Evolutionary conservation across 1,140 invertebrate species (phyloP).

Genomic region (Drosophila nigrodunni): DNA sequence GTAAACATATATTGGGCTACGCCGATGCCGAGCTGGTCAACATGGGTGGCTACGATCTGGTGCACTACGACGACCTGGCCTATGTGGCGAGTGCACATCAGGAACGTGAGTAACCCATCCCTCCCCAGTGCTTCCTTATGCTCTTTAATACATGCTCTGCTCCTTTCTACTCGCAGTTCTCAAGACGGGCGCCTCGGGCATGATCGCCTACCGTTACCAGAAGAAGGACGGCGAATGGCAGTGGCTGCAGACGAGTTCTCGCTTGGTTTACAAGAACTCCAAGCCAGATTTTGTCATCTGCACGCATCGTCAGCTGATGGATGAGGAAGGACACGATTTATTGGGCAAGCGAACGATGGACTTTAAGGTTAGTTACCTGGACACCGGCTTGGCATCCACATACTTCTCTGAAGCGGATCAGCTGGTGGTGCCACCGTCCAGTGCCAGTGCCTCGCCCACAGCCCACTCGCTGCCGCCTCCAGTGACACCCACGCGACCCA

Average conservation of each 20-base stretch:
- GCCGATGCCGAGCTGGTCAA: slow-evolving; percentile 95
- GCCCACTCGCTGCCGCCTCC: slow-evolving; percentile 85
- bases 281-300: slow-evolving; percentile 99
- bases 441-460: slow-evolving; percentile 79
- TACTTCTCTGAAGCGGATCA: slow-evolving; percentile 95
- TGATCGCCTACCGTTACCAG: slow-evolving; percentile 98
- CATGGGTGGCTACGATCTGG: slow-evolving; percentile 97
- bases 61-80: slow-evolving; percentile 98
- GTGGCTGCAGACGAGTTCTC: slow-evolving; percentile 98
- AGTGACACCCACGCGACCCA: slow-evolving; percentile 90
- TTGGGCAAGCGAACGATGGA: slow-evolving; percentile 99
- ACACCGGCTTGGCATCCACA: slow-evolving; percentile 94
- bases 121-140: too few relatives aligned
- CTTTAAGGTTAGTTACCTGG: slow-evolving; percentile 98
- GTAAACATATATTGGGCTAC: slow-evolving; percentile 97
- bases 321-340: slow-evolving; percentile 98
- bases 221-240: slow-evolving; percentile 98
- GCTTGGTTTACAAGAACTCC: slow-evolving; percentile 99
- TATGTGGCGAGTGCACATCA: slow-evolving; percentile 99
- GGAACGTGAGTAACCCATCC: slow-evolving; percentile 92
- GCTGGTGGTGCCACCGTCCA: slow-evolving; percentile 87
- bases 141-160: not conserved
- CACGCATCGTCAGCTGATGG: slow-evolving; percentile 98
- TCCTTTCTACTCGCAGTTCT: slow-evolving; percentile 90
- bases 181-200: slow-evolving; percentile 98